A percentile compares a stretch with the other conserved stretches of the same genome.
phyloP scores from a whole-genome alignment of 2,113 vertebrate species.

The Plotosus lineatus region DNA sequence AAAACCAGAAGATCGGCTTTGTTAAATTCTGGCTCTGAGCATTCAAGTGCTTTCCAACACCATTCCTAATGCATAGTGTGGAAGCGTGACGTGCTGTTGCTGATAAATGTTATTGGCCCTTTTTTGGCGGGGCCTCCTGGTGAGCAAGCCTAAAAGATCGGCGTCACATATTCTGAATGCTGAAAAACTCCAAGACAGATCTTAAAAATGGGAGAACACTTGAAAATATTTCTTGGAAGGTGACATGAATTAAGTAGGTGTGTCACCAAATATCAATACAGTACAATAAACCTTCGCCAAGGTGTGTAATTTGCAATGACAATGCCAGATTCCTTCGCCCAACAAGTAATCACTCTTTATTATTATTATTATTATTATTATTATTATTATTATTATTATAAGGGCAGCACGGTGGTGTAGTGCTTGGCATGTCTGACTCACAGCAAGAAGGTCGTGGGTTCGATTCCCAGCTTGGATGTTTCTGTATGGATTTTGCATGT shows the following conservation, averaged over 20 bases:
- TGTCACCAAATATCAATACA: background rate
- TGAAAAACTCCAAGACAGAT: constrained; percentile 74
- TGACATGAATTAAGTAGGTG: background rate
- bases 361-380: too few relatives aligned
- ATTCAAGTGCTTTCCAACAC: constrained; percentile 59
- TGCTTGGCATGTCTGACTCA: too few relatives aligned
- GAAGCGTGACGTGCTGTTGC: constrained; percentile 66
- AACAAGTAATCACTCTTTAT: too few relatives aligned
- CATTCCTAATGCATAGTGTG: constrained; percentile 57
- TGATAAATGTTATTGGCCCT: constrained; percentile 67
- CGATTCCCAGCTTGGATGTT: too few relatives aligned
- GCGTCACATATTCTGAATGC: constrained; percentile 70
- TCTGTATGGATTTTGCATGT: too few relatives aligned
- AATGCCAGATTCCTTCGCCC: too few relatives aligned
- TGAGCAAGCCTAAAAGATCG: constrained; percentile 58
- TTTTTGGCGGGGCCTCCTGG: constrained; percentile 58
- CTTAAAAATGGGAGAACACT: background rate
- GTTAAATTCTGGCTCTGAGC: background rate
- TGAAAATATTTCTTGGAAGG: background rate
- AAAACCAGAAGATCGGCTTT: too few relatives aligned
- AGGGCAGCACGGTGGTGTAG: too few relatives aligned
- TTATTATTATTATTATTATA: too few relatives aligned
- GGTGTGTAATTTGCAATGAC: too few relatives aligned
- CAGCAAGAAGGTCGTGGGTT: too few relatives aligned
- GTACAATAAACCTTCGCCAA: too few relatives aligned